Conservation (phyloP, 2,113 vertebrate species). For the Egretta garzetta region DNA sequence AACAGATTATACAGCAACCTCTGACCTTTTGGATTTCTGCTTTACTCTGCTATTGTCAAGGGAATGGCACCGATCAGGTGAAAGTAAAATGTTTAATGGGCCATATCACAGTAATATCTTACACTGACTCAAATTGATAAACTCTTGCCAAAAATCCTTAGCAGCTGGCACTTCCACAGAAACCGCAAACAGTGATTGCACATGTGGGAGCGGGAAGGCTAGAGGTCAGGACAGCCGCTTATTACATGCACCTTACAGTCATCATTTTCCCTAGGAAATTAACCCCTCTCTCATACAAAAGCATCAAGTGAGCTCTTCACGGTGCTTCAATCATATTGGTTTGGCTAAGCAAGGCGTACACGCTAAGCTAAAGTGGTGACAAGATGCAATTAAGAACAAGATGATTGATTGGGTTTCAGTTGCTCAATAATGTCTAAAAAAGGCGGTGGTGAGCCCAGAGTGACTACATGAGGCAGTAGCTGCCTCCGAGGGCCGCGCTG, state of each 20-base stretch:
- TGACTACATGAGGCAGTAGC: neutral
- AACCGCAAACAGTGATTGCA: conserved; percentile 53
- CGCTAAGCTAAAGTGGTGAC: conserved; percentile 1
- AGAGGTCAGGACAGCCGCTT: conserved; percentile 73
- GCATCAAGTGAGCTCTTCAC: conserved; percentile 7
- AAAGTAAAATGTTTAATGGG: conserved; percentile 56
- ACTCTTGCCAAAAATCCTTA: conserved; percentile 65
- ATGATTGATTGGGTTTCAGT: conserved; percentile 60
- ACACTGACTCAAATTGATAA: conserved; percentile 47
- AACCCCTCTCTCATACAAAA: conserved; percentile 31
- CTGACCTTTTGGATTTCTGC: conserved; percentile 76
- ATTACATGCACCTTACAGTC: conserved; percentile 71
- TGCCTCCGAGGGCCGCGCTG: neutral
- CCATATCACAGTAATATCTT: conserved; percentile 54
- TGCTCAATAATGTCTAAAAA: neutral
- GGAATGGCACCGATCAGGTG: conserved; percentile 51
- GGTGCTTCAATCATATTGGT: conserved; percentile 15
- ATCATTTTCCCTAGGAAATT: conserved; percentile 55
- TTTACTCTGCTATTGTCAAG: conserved; percentile 51
- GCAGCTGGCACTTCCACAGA: conserved; percentile 56
- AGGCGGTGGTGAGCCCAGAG: neutral
- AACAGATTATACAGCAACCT: conserved; percentile 66
- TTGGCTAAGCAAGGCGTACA: conserved; percentile 22
- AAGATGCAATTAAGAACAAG: conserved; percentile 60
- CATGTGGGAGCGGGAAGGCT: conserved; percentile 56